These are phyloP conservation scores for Drosophila nr. perissopoda DNA, from an alignment of 2,888 invertebrate genomes.

Conservation along the genomic window DNA sequence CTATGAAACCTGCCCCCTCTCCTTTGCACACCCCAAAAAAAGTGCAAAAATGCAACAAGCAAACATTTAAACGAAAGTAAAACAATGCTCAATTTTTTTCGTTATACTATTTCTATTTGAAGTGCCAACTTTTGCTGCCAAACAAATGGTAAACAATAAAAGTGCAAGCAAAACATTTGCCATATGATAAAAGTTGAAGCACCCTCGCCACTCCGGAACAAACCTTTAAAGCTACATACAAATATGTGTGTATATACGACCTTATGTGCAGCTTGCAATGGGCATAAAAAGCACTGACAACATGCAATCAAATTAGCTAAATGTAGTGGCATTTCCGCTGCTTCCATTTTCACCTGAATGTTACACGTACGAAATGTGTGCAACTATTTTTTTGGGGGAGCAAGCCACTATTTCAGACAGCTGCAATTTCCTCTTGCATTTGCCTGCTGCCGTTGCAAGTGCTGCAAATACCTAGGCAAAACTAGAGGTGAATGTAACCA, in stretches of 20 bases:
- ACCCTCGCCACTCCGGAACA: conserved; percentile 2
- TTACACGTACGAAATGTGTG: not conserved
- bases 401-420: conserved; percentile 36
- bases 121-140: conserved; percentile 45
- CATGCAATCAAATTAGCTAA: conserved; percentile 66
- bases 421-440: conserved; percentile 50
- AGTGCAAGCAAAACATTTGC: conserved; percentile 61
- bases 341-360: conserved; percentile 24
- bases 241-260: not conserved
- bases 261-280: conserved; percentile 13
- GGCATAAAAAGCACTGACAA: conserved; percentile 26
- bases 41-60: conserved; percentile 64
- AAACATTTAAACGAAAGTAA: conserved; percentile 64
- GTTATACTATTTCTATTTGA: conserved; percentile 13
- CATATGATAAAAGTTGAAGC: conserved; percentile 68
- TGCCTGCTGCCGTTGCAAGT: conserved; percentile 17
- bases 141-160: conserved; percentile 58
- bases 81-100: conserved; percentile 58
- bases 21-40: not conserved
- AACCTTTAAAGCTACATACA: conserved; percentile 7
- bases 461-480: not conserved
- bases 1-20: not conserved
- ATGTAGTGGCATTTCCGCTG: conserved; percentile 55
- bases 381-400: not conserved
- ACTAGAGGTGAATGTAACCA: conserved; percentile 1